Evolutionary conservation across 2,113 vertebrate species (phyloP), one percentile per base, ranked within the genome.

Genomic region (Centropus unirufus): DNA sequence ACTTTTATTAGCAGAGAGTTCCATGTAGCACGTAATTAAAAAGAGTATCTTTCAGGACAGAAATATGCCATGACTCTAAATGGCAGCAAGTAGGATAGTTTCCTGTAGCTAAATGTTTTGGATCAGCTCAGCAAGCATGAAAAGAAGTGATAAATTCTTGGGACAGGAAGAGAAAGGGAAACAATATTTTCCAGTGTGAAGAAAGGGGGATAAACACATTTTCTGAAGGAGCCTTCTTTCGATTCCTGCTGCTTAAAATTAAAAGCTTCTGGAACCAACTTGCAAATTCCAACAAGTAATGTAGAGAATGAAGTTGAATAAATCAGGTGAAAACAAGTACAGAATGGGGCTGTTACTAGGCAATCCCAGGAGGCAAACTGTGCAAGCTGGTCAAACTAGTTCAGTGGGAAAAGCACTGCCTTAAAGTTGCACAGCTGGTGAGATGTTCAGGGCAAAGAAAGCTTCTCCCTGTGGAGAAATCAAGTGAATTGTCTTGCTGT

Each of bases 211-310:
- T 69, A 93, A 91, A 92, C 36, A 84, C 15, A 58, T 95, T 97
- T 97, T 97, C 91, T 59, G 30, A 90, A 83, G 89, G 55, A 97
- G 92, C 81, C 85, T 89, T 93, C 78, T 73, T 93, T 92, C 63
- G 75, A 23, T 23, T 73, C 97, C 97, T 63, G 94, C 96, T 97
- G 97, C 79, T 98, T 94, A 91, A 97, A 97, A 98, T 97, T 29
- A 96, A 97, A 97, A 95, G 83, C 95, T 97, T 90, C 91, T 89
- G 63, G 52, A 91, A 89, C 62, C 0, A 2, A 83, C 87, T 75
- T 74, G 64, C 63, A 91, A 96, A 95, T 49, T 90, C 88, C 92
- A 90, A 87, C 30, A n/a, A 96, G 76, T 73, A 81, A 32, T 11
- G 68, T 24, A 66, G n/a, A 73, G 79, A 75, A n/a, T 0, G 21